Percentiles rank a stretch among this genome's conserved stretches.
Conservation (phyloP, 2,888 invertebrate species). For the Enchytraeus crypticus region DNA sequence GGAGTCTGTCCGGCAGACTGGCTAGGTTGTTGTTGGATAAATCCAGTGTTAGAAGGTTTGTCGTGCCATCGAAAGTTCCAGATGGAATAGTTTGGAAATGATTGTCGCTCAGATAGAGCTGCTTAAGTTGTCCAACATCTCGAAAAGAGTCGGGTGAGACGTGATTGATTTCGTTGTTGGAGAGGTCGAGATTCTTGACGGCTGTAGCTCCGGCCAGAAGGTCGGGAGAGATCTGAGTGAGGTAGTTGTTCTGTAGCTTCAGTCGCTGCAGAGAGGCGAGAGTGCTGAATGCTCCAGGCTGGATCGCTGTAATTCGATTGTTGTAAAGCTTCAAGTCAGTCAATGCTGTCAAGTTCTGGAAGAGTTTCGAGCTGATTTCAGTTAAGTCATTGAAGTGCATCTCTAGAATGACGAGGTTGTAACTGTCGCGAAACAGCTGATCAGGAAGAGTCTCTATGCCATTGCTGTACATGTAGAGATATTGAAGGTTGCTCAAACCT, state of each 20-base stretch:
- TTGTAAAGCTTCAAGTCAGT: neutral
- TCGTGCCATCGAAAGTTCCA: neutral
- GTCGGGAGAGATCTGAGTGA: neutral
- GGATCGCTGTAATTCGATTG: neutral
- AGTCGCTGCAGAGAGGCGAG: neutral
- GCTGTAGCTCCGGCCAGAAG: neutral
- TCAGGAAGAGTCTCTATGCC: neutral
- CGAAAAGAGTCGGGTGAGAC: neutral
- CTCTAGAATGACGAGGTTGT: neutral
- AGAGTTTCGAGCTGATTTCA: neutral
- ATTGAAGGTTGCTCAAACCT: neutral
- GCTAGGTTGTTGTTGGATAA: neutral
- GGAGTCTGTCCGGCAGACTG: neutral
- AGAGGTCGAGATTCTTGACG: neutral
- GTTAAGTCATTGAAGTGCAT: neutral
- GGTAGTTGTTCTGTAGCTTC: neutral
- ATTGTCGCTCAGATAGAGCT: neutral
- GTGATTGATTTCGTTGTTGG: neutral
- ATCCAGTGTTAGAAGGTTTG: neutral
- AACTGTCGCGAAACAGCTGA: neutral
- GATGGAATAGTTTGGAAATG: neutral
- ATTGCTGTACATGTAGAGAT: neutral
- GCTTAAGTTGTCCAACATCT: neutral
- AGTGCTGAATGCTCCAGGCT: neutral
- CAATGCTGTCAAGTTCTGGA: neutral